A percentile compares a stretch with the other conserved stretches of the same genome.
Evolutionary conservation across 2,888 invertebrate species (phyloP).

Genomic region (Mythimna albipuncta): DNA sequence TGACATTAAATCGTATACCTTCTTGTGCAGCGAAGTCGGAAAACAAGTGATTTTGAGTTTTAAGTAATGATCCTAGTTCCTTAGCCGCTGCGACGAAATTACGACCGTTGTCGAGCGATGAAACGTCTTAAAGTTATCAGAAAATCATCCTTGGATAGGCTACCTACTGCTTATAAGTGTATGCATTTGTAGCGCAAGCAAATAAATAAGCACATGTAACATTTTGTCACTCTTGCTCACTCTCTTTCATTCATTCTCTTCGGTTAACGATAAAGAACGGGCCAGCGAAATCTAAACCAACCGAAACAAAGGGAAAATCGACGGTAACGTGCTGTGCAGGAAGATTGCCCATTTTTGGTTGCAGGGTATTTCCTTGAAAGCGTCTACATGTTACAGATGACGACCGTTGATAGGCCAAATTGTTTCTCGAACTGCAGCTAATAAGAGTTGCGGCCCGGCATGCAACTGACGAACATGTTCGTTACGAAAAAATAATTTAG

Average conservation of each 20-base stretch:
- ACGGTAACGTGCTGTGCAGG: not conserved
- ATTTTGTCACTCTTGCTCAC: slow-evolving; percentile 1
- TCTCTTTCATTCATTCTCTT: not conserved
- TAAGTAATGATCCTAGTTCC: not conserved
- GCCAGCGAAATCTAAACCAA: slow-evolving; percentile 9
- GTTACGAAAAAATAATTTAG: not conserved
- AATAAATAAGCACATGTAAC: not conserved
- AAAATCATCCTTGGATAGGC: slow-evolving; percentile 7
- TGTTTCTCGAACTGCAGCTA: not conserved
- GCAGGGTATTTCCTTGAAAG: not conserved
- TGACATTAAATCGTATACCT: too few relatives aligned
- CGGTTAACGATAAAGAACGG: slow-evolving; percentile 10
- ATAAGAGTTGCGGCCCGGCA: not conserved
- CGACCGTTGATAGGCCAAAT: slow-evolving; percentile 5
- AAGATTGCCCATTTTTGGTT: slow-evolving; percentile 1
- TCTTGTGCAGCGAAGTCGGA: too few relatives aligned
- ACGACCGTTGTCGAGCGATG: not conserved
- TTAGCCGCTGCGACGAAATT: too few relatives aligned
- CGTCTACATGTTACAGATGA: slow-evolving; percentile 4
- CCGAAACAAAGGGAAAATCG: not conserved
- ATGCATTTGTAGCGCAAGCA: not conserved
- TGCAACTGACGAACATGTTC: slow-evolving; percentile 2
- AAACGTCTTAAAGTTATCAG: not conserved
- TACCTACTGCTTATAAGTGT: not conserved
- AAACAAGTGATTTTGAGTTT: too few relatives aligned